phyloP scores from a whole-genome alignment of 1,140 invertebrate species.

The Halyomorpha halys region DNA sequence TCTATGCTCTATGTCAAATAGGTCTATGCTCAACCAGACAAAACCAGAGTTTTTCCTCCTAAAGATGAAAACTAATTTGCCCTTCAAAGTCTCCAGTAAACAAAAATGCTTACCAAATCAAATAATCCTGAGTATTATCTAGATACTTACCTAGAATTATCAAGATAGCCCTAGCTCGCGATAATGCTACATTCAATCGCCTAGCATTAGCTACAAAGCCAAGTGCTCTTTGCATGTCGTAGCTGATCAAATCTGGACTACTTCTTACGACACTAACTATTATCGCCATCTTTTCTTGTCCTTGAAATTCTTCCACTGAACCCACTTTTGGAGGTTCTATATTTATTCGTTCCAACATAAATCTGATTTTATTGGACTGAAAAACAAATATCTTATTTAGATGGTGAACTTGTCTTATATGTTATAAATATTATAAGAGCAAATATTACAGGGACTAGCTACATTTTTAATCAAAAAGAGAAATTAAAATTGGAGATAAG shows the following conservation, averaged over 20 bases:
- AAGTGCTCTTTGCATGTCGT: constrained; percentile 9
- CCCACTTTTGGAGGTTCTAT: constrained; percentile 68
- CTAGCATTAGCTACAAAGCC: constrained; percentile 60
- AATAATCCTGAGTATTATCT: too few species aligned
- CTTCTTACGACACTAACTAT: constrained; percentile 74
- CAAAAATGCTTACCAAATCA: too few species aligned
- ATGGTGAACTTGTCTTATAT: too few species aligned
- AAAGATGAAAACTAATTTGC: too few species aligned
- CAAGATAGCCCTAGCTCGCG: constrained; percentile 63
- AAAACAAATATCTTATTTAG: not conserved
- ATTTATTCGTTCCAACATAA: constrained; percentile 48
- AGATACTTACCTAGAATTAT: constrained; percentile 58
- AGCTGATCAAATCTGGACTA: constrained; percentile 23
- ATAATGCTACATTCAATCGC: constrained; percentile 76
- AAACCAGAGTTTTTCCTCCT: too few species aligned
- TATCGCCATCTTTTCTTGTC: constrained; percentile 77
- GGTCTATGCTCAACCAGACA: too few species aligned
- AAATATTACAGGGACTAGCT: too few species aligned
- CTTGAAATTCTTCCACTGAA: constrained; percentile 93
- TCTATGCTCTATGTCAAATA: too few species aligned
- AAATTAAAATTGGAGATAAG: too few species aligned
- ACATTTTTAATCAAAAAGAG: too few species aligned
- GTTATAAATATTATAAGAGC: too few species aligned
- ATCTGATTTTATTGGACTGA: constrained; percentile 16
- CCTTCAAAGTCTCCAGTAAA: too few species aligned